A percentile compares a stretch with the other conserved stretches of the same genome.
These are phyloP conservation scores for Cistogaster globosa DNA, from an alignment of 2,888 invertebrate species.

Conservation along the genomic window DNA sequence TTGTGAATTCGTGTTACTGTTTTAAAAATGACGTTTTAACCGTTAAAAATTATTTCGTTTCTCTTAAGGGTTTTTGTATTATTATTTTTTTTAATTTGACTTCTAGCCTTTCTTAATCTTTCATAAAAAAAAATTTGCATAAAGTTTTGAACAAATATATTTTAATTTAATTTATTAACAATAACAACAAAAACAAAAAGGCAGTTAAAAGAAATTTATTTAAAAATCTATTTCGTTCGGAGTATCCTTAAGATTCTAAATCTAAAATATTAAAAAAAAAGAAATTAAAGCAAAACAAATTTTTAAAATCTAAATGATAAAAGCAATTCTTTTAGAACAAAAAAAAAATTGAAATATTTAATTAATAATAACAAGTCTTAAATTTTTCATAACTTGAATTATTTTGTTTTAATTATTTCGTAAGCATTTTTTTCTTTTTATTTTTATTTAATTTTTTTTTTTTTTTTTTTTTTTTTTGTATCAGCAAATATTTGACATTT, in stretches of 20 bases:
- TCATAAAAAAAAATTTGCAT: no score
- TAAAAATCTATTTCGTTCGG: constrained; percentile 77
- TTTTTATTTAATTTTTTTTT: constrained; percentile 34
- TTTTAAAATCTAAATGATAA: neutral
- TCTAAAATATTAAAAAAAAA: constrained; percentile 73
- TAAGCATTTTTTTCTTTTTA: constrained; percentile 44
- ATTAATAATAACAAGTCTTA: neutral
- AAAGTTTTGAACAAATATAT: no score
- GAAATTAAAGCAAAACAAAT: constrained; percentile 44
- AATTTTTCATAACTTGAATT: constrained; percentile 29
- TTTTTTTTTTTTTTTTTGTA: neutral
- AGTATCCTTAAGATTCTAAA: constrained; percentile 79
- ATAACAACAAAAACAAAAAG: constrained; percentile 36
- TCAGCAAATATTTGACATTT: constrained; percentile 51
- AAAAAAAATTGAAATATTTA: neutral
- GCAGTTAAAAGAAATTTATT: constrained; percentile 46
- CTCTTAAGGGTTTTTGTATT: constrained; percentile 9
- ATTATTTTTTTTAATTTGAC: constrained; percentile 60
- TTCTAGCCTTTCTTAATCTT: neutral
- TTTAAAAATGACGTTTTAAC: constrained; percentile 67
- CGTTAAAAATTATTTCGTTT: constrained; percentile 65
- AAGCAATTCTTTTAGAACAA: neutral
- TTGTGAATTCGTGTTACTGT: constrained; percentile 77
- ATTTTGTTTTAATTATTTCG: constrained; percentile 41
- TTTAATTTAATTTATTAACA: constrained; percentile 19